Evolutionary conservation across 2,888 invertebrate species (phyloP), one percentile per base, ranked within the genome.

Genomic region (Chirona hameri): DNA sequence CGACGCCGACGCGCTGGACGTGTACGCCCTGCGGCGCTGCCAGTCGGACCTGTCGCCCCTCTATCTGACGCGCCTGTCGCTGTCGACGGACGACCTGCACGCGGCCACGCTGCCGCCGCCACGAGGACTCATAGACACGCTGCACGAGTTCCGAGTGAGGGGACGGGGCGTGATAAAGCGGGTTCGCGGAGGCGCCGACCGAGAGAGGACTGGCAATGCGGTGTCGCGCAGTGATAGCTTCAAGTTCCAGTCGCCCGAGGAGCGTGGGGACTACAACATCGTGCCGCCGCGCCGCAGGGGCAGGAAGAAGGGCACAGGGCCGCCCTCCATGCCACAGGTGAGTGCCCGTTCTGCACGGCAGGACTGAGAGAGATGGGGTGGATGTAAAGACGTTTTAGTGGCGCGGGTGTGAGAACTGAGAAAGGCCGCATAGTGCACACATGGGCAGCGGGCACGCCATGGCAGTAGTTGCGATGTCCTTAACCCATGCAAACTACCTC

Each of bases 171-270:
- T 76, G 24, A 76, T 76, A 46, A 39, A 24, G 4, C 76, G 76
- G 21, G 76, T 76, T 39, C 76, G 76, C 21, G 31, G 31, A 39
- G 21, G 24, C 12, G 12, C 15, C 10, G 24, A 46, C 21, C 21
- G 12, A 18, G 46, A 24, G 46, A 5, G 46, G 21, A 52, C 15
- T 12, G 39, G 39, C 7, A 46, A 21, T 24, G 76, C 76, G 3
- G 76, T 76, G 24, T 76, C 76, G 1, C 76, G 76, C 76, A 76
- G 76, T 39, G 76, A 76, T 24, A 76, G 76, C 76, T 76, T 76
- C 46, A 76, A 76, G 76, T 76, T 76, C 76, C 76, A 76, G 76
- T 39, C 39, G 24, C 21, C 76, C 10, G 76, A 21, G 21, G 76
- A 76, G 46, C 39, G 76, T 2, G 76, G 46, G 0, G 76, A 76